Evolutionary conservation across 2,797 vertebrate species (phyloP), one percentile per base, ranked within the genome.

Genomic region (Lepilemur septentrionalis): DNA sequence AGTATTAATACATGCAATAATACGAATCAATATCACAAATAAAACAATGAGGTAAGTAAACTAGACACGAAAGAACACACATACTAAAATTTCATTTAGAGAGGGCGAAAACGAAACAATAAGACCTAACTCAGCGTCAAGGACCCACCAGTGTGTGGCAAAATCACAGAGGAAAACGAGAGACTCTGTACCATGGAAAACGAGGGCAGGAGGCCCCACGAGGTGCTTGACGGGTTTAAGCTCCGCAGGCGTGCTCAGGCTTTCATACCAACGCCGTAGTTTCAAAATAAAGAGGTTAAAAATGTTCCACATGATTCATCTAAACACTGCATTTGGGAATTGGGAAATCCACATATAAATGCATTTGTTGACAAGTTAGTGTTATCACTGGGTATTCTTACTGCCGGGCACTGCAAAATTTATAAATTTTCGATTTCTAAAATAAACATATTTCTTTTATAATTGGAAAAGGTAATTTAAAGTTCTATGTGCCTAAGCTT

Each of bases 111-210:
- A n/a, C n/a, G 79, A 75, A 88, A 48, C 69, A 5, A 18, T 28
- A 35, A 23, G 14, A 18, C 13, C 14, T 32, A 38, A 22, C 15
- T 17, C 43, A 4, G 4, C 7, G 10, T 46, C 35, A 9, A 81
- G 17, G 38, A 30, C 5, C 32, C 41, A 0, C 1, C 25, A 12
- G 5, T 13, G 0, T 1, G 35, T 7, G 18, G 35, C 38, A 30
- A 18, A 4, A 48, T 35, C 25, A n/a, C 7, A 50, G 0, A 35
- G 23, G n/a, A n/a, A 20, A 32, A 12, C 15, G 0, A 12, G 73
- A 57, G 30, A 5, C 1, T 17, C 23, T 41, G 0, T 5, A 32
- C 4, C 59, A 17, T 4, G 7, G 10, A 2, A 22, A 11, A 18
- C 7, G 15, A 61, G 35, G 35, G 7, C 14, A 13, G 4, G 1